Evolutionary conservation across 2,113 vertebrate species (phyloP), one percentile per base, ranked within the genome.

Genomic region (Albula goreensis): DNA sequence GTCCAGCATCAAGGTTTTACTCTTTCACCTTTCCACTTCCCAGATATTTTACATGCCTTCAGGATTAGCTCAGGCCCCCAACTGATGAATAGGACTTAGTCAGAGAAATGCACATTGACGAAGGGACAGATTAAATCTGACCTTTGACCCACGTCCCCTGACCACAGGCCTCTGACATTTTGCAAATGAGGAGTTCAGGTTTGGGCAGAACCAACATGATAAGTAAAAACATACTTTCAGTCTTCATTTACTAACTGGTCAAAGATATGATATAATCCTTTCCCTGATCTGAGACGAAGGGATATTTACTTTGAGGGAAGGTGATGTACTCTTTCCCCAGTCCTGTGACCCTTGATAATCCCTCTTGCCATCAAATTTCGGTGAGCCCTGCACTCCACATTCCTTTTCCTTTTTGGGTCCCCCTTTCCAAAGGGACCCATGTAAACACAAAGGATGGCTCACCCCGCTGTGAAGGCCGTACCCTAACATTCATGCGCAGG

Each of bases 41-140:
- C 70, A 31, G 70, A 74, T 74, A 74, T n/a, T 74, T 74, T 22
- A 31, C 70, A 74, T 74, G 31, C 70, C 70, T 74, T 8, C 70
- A 11, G 70, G 70, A 74, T 74, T 74, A 74, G 6, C 70, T 74
- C 70, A 74, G 70, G 70, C 70, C 17, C 17, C 15, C n/a, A 74
- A 22, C 22, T 11, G n/a, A 74, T 31, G 70, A 74, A 74, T 74
- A 22, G 70, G 70, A 10, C 22, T 74, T 2, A 12, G 6, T 56
- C 53, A 9, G 7, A 56, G 53, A 56, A 56, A 56, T 56, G 70
- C 70, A n/a, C 70, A 31, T 74, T 74, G 70, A 31, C n/a, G 22
- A 74, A n/a, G 70, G 70, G 70, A 8, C 70, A 74, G 70, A 74
- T 74, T 74, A 74, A 74, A 74, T 74, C 70, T 74, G 17, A 74